Evolutionary conservation across 2,113 vertebrate genomes (phyloP).

Genomic region (Sceloporus undulatus): DNA sequence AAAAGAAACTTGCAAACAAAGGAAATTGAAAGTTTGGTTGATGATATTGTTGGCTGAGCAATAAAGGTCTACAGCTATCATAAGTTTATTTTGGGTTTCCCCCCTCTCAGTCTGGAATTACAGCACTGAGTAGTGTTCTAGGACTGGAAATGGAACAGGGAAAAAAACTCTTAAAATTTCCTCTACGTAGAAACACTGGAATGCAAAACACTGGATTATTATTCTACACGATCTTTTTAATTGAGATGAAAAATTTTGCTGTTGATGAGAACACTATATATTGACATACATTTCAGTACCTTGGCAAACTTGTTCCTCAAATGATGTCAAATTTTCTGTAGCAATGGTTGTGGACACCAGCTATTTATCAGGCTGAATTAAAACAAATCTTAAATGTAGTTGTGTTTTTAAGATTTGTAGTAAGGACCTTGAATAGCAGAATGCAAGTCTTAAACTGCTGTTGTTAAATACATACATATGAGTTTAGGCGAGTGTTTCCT

Average conservation of each 20-base stretch:
- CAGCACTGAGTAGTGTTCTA: conserved; percentile 50
- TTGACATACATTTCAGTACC: not conserved
- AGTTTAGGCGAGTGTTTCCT: not conserved
- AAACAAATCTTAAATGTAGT: not conserved
- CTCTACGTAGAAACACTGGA: conserved; percentile 54
- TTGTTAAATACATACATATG: not conserved
- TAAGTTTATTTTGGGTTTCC: conserved; percentile 67
- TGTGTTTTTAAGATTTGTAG: not conserved
- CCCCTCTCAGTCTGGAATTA: conserved; percentile 58
- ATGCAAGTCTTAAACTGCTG: not conserved
- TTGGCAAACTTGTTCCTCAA: not conserved
- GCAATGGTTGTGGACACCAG: not conserved
- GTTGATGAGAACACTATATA: conserved; percentile 47
- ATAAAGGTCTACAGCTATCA: conserved; percentile 58
- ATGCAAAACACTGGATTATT: conserved; percentile 54
- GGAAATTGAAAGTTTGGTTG: conserved; percentile 72
- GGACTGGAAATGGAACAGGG: conserved; percentile 56
- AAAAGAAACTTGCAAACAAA: conserved; percentile 67
- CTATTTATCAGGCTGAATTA: not conserved
- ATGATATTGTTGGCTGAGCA: conserved; percentile 66
- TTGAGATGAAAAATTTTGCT: conserved; percentile 28
- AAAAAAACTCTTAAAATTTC: conserved; percentile 66
- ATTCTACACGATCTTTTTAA: not conserved
- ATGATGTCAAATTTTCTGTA: not conserved
- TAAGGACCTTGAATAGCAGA: not conserved